Conservation (phyloP, 2,113 vertebrate species). For the Urocitellus parryii region DNA sequence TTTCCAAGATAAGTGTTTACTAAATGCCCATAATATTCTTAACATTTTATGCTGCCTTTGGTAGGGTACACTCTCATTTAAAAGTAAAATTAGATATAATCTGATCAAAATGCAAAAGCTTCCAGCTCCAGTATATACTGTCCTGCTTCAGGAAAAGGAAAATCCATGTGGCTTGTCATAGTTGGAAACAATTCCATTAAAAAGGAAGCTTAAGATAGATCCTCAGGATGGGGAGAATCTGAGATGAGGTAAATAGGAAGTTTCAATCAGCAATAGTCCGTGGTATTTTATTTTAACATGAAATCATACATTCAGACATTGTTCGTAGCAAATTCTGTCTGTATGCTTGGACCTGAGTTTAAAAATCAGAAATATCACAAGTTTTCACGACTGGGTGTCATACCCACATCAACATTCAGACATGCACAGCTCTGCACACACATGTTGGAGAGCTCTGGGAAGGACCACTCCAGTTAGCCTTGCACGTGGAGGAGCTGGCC, state of each 20-base stretch:
- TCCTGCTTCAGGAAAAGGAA: background rate
- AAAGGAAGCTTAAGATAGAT: background rate
- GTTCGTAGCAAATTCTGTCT: background rate
- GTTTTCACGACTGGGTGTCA: background rate
- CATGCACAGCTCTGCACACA: background rate
- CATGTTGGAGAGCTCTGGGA: background rate
- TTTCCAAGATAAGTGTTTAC: background rate
- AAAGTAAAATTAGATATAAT: conserved; percentile 46
- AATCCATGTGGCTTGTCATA: background rate
- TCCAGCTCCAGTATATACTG: background rate
- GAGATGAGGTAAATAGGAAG: background rate
- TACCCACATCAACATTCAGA: background rate
- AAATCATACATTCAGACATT: background rate
- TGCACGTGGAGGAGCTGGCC: background rate
- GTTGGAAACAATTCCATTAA: background rate
- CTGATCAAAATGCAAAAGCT: background rate
- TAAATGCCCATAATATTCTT: background rate
- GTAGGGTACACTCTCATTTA: background rate
- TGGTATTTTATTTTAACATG: conserved; percentile 1
- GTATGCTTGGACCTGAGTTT: background rate
- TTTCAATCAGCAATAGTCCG: background rate
- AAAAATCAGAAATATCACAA: conserved; percentile 6
- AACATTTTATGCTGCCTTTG: background rate
- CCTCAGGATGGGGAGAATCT: background rate
- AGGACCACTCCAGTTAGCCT: background rate